Conservation (phyloP, 2,888 invertebrate species). For the Eledona agricola region DNA sequence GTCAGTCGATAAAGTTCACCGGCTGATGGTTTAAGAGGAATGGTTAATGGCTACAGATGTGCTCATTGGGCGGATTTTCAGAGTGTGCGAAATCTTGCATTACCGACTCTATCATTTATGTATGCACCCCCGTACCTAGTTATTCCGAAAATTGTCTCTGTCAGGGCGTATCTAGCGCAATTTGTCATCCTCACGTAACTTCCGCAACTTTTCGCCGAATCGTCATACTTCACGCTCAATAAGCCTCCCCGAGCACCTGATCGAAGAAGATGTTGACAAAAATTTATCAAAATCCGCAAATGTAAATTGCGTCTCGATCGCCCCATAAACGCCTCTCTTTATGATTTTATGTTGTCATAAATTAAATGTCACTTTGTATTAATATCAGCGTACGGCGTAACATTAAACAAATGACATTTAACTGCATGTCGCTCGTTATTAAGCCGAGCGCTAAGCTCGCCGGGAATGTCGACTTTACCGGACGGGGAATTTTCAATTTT, state of each 20-base stretch:
- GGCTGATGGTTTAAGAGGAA: slow-evolving; percentile 34
- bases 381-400: slow-evolving; percentile 49
- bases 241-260: slow-evolving; percentile 30
- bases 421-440: slow-evolving; percentile 51
- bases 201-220: slow-evolving; percentile 27
- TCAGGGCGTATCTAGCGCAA: slow-evolving; percentile 54
- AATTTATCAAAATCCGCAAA: too few relatives aligned
- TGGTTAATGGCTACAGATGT: slow-evolving; percentile 35
- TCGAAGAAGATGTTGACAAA: slow-evolving; percentile 17
- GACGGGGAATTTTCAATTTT: slow-evolving; percentile 42
- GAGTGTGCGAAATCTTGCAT: slow-evolving; percentile 51
- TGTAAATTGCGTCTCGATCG: slow-evolving; percentile 45
- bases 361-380: slow-evolving; percentile 56
- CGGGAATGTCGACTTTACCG: slow-evolving; percentile 38
- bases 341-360: slow-evolving; percentile 52
- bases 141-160: slow-evolving; percentile 59
- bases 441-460: slow-evolving; percentile 39
- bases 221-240: slow-evolving; percentile 33
- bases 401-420: slow-evolving; percentile 55
- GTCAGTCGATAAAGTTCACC: slow-evolving; percentile 43
- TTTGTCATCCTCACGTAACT: slow-evolving; percentile 54
- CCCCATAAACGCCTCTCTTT: slow-evolving; percentile 48
- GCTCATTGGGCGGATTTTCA: slow-evolving; percentile 43
- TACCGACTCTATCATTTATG: slow-evolving; percentile 59
- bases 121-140: slow-evolving; percentile 57